Evolutionary conservation across 2,888 invertebrate species (phyloP).

Genomic region (Scaptodrosophila latifasciaeformis): DNA sequence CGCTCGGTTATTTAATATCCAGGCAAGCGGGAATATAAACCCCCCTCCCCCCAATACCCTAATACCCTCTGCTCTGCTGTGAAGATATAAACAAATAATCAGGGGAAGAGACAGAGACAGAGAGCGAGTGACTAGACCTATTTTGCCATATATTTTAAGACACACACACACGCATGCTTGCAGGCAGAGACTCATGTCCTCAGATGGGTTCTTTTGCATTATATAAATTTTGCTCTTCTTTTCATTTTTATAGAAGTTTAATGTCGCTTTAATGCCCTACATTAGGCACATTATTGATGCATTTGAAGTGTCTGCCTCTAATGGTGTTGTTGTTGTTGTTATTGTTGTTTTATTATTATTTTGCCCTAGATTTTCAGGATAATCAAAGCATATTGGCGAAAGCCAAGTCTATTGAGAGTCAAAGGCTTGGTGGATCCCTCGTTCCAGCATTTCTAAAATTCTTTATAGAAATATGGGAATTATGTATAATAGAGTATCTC

Average conservation of each 20-base stretch:
- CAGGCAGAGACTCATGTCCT: slow-evolving; percentile 19
- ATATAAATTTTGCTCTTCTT: slow-evolving; percentile 48
- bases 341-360: neutral
- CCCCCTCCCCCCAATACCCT: too few relatives aligned
- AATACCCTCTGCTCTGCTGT: too few relatives aligned
- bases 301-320: slow-evolving; percentile 24
- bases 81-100: slow-evolving; percentile 55
- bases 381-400: too few relatives aligned
- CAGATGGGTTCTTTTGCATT: slow-evolving; percentile 19
- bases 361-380: too few relatives aligned
- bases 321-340: neutral
- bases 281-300: slow-evolving; percentile 43
- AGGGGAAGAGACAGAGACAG: slow-evolving; percentile 17
- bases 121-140: too few relatives aligned
- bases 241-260: slow-evolving; percentile 49
- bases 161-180: slow-evolving; percentile 20
- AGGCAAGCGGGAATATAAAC: too few relatives aligned
- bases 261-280: slow-evolving; percentile 47
- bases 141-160: too few relatives aligned
- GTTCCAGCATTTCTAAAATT: too few relatives aligned
- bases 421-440: too few relatives aligned
- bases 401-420: too few relatives aligned
- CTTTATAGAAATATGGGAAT: too few relatives aligned
- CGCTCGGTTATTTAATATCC: slow-evolving; percentile 45
- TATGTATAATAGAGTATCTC: too few relatives aligned